Evolutionary conservation across 2,888 invertebrate species (phyloP), one percentile per base, ranked within the genome.

Genomic region (Luperina testacea): DNA sequence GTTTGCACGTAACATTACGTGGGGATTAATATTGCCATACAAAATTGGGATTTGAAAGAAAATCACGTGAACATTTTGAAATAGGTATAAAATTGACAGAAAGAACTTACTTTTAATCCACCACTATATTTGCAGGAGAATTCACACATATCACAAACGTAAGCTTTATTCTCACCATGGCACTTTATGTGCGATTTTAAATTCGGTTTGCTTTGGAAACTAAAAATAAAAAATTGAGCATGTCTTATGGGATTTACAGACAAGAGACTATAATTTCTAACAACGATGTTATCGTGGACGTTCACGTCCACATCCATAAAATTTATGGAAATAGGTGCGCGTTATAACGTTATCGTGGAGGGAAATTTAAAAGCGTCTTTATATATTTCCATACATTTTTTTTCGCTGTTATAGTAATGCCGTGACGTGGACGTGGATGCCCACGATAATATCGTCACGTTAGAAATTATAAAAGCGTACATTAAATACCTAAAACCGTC

Each of bases 111-210:
- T 85, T 84, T 87, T 13, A 94, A 68, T 42, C 92, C 92, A 24
- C 85, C 72, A 6, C 65, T 48, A 70, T 87, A 87, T 76, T 91
- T 94, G 76, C 89, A 90, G 42, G 91, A 87, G 78, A 90, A 94
- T 13, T 88, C 94, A 80, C 95, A 95, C 53, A 91, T 38, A 77
- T 94, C 90, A 79, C 95, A 95, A 8, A 85, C 76, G 69, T 85
- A 92, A 8, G 53, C 71, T 78, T 90, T 94, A 17, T 74, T 67
- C 0, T 78, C 80, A 38, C 71, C 87, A 84, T 95, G 95, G 0
- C 48, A 75, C 51, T 45, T 80, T 11, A 94, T 87, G 51, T 95
- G 95, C 2, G 77, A 79, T 72, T 70, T 90, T 57, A 95, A 76
- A 61, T 51, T 77, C 0, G 77, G 42, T 84, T 92, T 93, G 45